phyloP scores from a whole-genome alignment of 2,113 vertebrate genomes.

The Mionectes macconnelli region DNA sequence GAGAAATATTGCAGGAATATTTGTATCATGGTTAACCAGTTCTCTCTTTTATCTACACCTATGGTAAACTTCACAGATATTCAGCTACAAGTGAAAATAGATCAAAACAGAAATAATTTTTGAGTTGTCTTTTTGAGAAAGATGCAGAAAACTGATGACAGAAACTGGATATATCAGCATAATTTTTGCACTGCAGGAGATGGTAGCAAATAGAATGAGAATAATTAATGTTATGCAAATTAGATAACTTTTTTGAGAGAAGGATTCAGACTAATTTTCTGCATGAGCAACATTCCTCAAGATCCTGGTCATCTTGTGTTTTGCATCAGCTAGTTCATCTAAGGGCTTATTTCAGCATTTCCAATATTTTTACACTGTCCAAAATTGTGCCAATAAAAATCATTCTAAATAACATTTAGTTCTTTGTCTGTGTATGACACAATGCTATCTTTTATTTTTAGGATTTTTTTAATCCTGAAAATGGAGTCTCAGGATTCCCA shows the following conservation, averaged over 20 bases:
- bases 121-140: neutral
- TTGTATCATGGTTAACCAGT: neutral
- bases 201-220: neutral
- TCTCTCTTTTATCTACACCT: neutral
- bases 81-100: neutral
- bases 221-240: neutral
- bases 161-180: neutral
- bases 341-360: neutral
- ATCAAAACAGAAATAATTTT: neutral
- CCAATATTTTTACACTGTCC: neutral
- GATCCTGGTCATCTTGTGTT: neutral
- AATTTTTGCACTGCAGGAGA: neutral
- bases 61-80: neutral
- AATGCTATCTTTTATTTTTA: neutral
- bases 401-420: neutral
- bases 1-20: neutral
- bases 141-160: neutral
- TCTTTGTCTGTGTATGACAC: neutral
- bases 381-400: neutral
- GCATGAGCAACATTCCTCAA: neutral
- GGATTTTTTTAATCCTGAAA: neutral
- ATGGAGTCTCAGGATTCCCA: neutral
- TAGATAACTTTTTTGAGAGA: neutral
- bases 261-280: neutral
- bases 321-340: neutral